Evolutionary conservation across 2,888 invertebrate species (phyloP).

Genomic region (Apodemia mormo): DNA sequence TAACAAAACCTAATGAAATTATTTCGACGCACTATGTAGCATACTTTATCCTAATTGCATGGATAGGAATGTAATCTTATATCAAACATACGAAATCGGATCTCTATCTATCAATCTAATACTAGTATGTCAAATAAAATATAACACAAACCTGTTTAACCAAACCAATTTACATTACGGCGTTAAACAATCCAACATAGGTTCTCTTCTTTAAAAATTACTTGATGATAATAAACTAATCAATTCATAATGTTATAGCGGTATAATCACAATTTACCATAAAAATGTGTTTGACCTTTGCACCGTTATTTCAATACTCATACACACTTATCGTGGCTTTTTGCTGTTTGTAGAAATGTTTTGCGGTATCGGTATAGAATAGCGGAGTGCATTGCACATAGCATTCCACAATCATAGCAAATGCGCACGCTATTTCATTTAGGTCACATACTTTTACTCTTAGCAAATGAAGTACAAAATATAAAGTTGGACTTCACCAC

Average conservation of each 20-base stretch:
- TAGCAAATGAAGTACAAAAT: conserved; percentile 62
- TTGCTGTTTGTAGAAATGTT: conserved; percentile 40
- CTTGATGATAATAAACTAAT: no score
- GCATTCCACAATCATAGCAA: conserved; percentile 66
- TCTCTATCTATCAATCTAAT: no score
- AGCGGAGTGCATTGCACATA: conserved; percentile 64
- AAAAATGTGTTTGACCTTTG: conserved; percentile 3
- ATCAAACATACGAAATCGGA: no score
- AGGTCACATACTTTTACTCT: conserved; percentile 69
- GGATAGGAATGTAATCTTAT: no score
- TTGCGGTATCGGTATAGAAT: conserved; percentile 59
- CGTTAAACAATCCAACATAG: no score
- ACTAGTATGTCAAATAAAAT: no score
- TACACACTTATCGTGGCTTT: conserved; percentile 33
- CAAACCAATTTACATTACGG: no score
- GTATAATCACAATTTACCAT: background rate
- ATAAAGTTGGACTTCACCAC: conserved; percentile 63
- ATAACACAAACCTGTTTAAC: no score
- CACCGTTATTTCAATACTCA: conserved; percentile 42
- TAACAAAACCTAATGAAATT: no score
- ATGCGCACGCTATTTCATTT: conserved; percentile 64
- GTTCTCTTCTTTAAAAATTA: no score
- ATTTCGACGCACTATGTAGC: no score
- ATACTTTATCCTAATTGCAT: no score
- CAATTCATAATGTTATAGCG: background rate